These are phyloP conservation scores for Telmatochromis brichardi DNA, from an alignment of 2,113 vertebrate genomes.

Conservation along the genomic window DNA sequence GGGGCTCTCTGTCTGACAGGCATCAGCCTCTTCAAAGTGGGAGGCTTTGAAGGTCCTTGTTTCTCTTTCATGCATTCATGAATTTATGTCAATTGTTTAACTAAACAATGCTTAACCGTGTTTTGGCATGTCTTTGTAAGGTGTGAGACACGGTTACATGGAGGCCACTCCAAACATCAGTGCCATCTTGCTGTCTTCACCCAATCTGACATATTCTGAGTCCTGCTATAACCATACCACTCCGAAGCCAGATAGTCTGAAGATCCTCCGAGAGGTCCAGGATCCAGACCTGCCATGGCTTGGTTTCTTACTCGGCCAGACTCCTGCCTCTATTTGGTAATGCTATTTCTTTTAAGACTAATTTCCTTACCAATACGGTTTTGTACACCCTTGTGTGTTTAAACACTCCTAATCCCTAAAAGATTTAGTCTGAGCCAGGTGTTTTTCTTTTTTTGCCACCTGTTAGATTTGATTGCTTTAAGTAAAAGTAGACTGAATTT, in stretches of 20 bases:
- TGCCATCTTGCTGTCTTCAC: slow-evolving; percentile 77
- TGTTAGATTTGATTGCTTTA: neutral
- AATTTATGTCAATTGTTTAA: neutral
- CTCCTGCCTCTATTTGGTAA: slow-evolving; percentile 92
- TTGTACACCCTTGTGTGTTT: neutral
- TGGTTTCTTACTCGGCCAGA: slow-evolving; percentile 90
- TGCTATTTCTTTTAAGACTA: neutral
- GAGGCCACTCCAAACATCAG: slow-evolving; percentile 83
- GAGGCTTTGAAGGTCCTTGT: slow-evolving; percentile 80
- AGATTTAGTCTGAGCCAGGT: neutral
- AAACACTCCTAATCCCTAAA: neutral
- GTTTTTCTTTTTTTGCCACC: neutral
- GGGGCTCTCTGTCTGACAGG: slow-evolving; percentile 87
- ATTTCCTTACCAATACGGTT: rapidly evolving
- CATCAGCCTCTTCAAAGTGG: slow-evolving; percentile 83
- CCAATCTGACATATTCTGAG: slow-evolving; percentile 80
- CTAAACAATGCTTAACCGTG: neutral
- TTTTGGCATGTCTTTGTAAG: slow-evolving; percentile 32
- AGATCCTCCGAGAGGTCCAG: slow-evolving; percentile 78
- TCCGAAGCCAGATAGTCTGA: slow-evolving; percentile 82
- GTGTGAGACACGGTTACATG: slow-evolving; percentile 85
- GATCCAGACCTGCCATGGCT: slow-evolving; percentile 94
- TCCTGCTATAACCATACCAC: slow-evolving; percentile 76
- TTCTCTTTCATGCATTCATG: neutral
- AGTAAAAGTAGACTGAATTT: neutral